Base-by-base conservation (phyloP, 2,113 vertebrate genomes). In the Microtus richardsoni region DNA sequence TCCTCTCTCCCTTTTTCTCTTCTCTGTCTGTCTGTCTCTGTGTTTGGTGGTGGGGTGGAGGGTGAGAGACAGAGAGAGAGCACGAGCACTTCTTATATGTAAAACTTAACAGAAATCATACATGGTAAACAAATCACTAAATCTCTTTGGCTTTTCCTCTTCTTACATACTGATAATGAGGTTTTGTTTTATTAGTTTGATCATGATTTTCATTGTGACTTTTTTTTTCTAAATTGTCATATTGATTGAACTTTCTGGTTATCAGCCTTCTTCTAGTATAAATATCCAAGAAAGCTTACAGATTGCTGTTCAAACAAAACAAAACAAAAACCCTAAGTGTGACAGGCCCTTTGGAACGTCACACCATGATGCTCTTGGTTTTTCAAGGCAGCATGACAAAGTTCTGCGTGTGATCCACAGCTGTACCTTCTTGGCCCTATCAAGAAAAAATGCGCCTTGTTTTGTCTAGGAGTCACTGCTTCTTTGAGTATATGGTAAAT, bases 211-310 rank as follows among this genome's bases (percentile, higher is more conserved):
- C 13, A 7, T 10, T 88, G 9, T 19, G 19, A 19, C 41, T 92
- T 94, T 92, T 94, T 94, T 79, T 62, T 82, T 9, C 30, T 41
- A 0, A 66, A 89, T 86, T 89, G 24, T 58, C 33, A 47, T 70
- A 83, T 94, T 44, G 33, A 96, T 94, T 44, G 33, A 96, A 44
- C 22, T n/a, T 91, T 86, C 49, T 62, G 49, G 66, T 54, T 82
- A 58, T 89, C 74, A 82, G 73, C 90, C 49, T 94, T 64, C 21
- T 85, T 94, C 9, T 41, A 66, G 16, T 77, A 11, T 80, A 88
- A 62, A 47, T 13, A 64, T 3, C 58, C 64, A 49, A n/a, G 33
- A 64, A 64, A 64, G 26, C 62, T 64, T 58, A 58, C 2, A 58
- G 5, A 58, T 58, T 58, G 58, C 58, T 58, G 58, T 58, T 58